Base-by-base conservation (phyloP, 2,888 invertebrate genomes). In the Proisotoma minuta region DNA sequence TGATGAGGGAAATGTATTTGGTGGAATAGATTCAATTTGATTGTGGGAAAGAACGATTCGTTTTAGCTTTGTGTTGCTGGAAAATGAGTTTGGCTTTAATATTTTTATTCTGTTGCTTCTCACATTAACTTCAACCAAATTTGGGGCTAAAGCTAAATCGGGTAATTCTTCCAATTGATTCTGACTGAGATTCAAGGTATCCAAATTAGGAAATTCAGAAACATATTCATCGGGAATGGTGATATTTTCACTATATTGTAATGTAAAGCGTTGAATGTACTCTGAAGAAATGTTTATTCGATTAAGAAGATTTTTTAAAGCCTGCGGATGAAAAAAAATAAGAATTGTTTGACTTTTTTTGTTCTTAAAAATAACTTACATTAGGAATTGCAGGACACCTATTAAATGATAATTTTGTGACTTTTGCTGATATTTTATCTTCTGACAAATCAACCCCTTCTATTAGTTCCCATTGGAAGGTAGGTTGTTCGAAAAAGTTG, bases 161-260 rank as follows among this genome's bases (percentile, higher is more conserved):
- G 73, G 73, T 18, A 73, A 28, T 2, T 58, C 29, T 18, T 54
- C 52, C 24, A 73, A 50, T 18, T 60, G 39, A 43, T 72, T 70
- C 8, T 65, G 24, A 5, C 60, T 22, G 1, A 73, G 47, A 28
- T 65, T 62, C 24, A 73, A 40, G 2, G 22, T 28, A 29, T 57
- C 59, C 24, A 73, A 58, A 24, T 69, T 66, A 10, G 59, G 54
- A 63, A 73, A 59, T 5, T 59, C 29, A 0, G 57, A 50, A n/a
- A 73, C 61, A 56, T 68, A 68, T 29, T 70, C 65, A 10, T 62
- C 27, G 1, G 73, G 73, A n/a, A 73, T 57, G n/a, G 40, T 22
- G 12, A 53, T 57, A 39, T 57, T 10, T 15, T 28, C 26, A 2
- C 23, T 27, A 28, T 20, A 22, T 24, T 24, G 23, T 15, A 64